Percentiles rank a stretch among this genome's conserved stretches.
Conservation (phyloP, 2,888 invertebrate species). For the Pristionchus japonicus region DNA sequence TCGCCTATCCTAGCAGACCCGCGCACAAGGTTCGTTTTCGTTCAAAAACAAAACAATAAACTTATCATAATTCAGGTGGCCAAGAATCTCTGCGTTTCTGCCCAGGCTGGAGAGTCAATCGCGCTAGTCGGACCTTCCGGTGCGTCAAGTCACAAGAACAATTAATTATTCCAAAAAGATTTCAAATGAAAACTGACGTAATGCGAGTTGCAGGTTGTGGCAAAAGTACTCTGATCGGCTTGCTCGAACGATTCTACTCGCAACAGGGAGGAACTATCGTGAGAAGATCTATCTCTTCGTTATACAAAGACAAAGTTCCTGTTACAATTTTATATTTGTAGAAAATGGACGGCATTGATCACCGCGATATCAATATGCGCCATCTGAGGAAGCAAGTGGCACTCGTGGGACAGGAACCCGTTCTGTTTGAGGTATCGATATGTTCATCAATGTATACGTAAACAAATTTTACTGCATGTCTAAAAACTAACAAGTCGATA, state of each 20-base stretch:
- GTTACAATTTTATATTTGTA: neutral
- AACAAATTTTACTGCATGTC: neutral
- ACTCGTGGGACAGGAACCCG: constrained; percentile 66
- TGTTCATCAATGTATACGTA: neutral
- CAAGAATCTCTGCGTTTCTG: constrained; percentile 49
- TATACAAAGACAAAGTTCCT: too few relatives aligned
- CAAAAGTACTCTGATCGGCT: constrained; percentile 87
- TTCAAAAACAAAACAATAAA: neutral
- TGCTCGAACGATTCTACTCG: constrained; percentile 88
- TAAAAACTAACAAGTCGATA: neutral
- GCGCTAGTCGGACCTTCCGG: constrained; percentile 77
- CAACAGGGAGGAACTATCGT: constrained; percentile 75
- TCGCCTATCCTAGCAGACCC: constrained; percentile 87
- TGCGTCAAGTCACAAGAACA: too few relatives aligned
- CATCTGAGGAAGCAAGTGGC: constrained; percentile 62
- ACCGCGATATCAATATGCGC: constrained; percentile 23
- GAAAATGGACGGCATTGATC: constrained; percentile 36
- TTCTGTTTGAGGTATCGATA: constrained; percentile 53
- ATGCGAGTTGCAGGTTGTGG: constrained; percentile 87
- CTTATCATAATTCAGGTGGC: constrained; percentile 42
- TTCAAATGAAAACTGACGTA: neutral
- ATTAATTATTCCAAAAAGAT: neutral
- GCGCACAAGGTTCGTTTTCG: constrained; percentile 80
- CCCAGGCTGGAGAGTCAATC: constrained; percentile 75
- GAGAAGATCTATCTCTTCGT: neutral